phyloP scores from a whole-genome alignment of 2,888 invertebrate genomes.

The Bibio marci region DNA sequence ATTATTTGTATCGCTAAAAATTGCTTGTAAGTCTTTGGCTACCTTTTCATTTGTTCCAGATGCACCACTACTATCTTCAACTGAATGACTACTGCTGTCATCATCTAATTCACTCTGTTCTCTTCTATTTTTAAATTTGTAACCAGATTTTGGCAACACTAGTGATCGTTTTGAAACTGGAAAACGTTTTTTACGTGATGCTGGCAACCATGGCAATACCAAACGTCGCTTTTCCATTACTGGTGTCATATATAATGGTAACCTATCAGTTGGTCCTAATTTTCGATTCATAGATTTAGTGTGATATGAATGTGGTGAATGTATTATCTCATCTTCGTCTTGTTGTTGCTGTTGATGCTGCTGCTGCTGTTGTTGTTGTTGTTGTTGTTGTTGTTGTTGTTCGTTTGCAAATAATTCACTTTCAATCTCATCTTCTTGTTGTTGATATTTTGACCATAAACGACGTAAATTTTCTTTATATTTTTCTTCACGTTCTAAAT shows the following conservation, averaged over 20 bases:
- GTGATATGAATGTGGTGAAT: not conserved
- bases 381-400: conserved; percentile 15
- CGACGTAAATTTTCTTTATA: conserved; percentile 23
- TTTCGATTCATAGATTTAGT: conserved; percentile 1
- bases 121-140: conserved; percentile 10
- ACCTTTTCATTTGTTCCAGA: conserved; percentile 50
- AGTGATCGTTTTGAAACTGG: conserved; percentile 50
- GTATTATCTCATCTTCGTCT: too few species aligned
- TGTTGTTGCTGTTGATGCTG: too few species aligned
- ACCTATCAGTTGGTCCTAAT: not conserved
- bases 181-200: conserved; percentile 37
- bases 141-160: conserved; percentile 16
- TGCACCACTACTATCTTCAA: conserved; percentile 8
- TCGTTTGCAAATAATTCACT: conserved; percentile 21
- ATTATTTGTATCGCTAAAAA: conserved; percentile 32
- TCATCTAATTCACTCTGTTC: too few species aligned
- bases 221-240: conserved; percentile 19
- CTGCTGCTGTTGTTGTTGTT: not conserved
- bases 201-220: conserved; percentile 28
- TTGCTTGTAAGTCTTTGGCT: conserved; percentile 46
- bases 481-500: conserved; percentile 23
- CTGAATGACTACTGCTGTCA: too few species aligned
- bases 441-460: conserved; percentile 26
- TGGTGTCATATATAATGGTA: conserved; percentile 11
- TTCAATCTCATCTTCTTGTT: conserved; percentile 23